Evolutionary conservation across 2,113 vertebrate genomes (phyloP).

Genomic region (Cacatua alba): DNA sequence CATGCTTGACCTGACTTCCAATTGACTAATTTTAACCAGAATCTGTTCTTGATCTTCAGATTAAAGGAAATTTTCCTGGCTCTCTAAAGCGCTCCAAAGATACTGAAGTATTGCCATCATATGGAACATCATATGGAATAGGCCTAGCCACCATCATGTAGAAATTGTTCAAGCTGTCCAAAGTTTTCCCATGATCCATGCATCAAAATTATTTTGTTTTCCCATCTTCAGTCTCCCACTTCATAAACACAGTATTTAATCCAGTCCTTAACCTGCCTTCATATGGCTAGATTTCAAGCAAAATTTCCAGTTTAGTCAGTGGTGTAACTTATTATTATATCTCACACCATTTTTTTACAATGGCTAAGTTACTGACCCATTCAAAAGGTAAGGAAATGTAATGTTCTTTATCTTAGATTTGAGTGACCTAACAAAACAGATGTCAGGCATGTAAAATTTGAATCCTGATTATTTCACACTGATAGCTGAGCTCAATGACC

Average conservation of each 20-base stretch:
- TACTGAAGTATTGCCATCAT: neutral
- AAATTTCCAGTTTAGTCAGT: neutral
- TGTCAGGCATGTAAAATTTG: neutral
- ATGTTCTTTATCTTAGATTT: neutral
- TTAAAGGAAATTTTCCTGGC: neutral
- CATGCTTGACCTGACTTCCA: neutral
- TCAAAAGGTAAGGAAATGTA: neutral
- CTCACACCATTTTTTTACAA: neutral
- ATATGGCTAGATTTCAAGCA: neutral
- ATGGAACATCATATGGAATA: neutral
- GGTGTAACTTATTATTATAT: neutral
- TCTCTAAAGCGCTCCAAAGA: neutral
- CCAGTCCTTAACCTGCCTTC: neutral
- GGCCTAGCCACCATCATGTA: neutral
- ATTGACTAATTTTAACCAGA: neutral
- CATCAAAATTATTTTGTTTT: neutral
- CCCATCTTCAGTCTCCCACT: neutral
- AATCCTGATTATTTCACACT: neutral
- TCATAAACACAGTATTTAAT: neutral
- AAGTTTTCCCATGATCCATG: fast-evolving
- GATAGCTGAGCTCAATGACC: neutral
- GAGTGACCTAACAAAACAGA: neutral
- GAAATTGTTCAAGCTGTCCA: neutral
- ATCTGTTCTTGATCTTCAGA: neutral
- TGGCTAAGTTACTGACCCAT: neutral